These are phyloP conservation scores for Colostygia pectinataria DNA, from an alignment of 2,888 invertebrate species.

Conservation along the genomic window DNA sequence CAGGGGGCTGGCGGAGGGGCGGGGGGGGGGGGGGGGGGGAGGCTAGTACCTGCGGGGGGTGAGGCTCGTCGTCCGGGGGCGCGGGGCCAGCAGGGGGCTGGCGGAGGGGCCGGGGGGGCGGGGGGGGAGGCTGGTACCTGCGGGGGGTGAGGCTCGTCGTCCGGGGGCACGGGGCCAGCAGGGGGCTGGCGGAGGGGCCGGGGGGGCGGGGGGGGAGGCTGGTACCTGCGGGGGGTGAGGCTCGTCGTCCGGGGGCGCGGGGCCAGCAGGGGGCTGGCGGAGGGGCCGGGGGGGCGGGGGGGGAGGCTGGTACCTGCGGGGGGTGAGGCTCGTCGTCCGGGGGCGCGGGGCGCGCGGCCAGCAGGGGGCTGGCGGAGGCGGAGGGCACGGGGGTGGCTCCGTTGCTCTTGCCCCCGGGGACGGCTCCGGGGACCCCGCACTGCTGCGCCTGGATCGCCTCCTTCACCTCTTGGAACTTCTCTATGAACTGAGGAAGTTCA, in stretches of 20 bases:
- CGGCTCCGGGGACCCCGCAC: conserved; percentile 84
- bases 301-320: conserved; percentile 47
- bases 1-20: no score
- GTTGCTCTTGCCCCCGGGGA: conserved; percentile 87
- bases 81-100: no score
- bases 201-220: conserved; percentile 23
- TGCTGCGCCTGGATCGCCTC: conserved; percentile 91
- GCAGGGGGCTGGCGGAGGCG: conserved; percentile 94
- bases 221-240: no score
- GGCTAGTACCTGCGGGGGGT: conserved; percentile 55
- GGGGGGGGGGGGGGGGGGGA: neutral
- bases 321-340: conserved; percentile 69
- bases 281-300: neutral
- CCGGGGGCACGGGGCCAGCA: conserved; percentile 37
- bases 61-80: conserved; percentile 68
- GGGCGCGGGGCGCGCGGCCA: conserved; percentile 74
- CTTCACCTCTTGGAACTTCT: conserved; percentile 99
- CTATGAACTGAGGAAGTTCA: conserved; percentile 89
- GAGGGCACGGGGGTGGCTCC: conserved; percentile 92
- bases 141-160: conserved; percentile 62
- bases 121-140: conserved; percentile 43
- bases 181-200: neutral
- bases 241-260: no score
- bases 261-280: no score
- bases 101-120: neutral